Evolutionary conservation across 64 coral and sea anemone genomes (phyloP), one percentile per base, ranked within the genome.

Genomic region (Montipora foliosa): DNA sequence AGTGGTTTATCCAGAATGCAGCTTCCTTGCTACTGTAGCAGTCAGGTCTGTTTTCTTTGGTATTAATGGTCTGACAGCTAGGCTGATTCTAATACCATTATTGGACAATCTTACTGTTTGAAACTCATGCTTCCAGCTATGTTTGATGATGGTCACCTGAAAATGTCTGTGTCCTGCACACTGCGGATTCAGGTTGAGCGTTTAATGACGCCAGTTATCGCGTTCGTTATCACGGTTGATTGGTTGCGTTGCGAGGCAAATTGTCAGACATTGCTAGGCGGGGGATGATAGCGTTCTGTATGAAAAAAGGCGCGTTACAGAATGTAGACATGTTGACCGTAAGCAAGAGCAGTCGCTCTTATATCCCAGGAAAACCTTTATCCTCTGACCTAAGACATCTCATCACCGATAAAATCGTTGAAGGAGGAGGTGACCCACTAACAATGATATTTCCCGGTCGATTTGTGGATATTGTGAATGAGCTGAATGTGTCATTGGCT

Each of bases 361-460:
- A 75, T 84, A 20, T 71, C 2, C 49, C 45, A 17, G 71, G 79
- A 62, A 84, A 76, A 83, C 60, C 90, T 52, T 71, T 92, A 16
- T 83, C 69, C 4, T 53, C 79, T 47, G 90, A 92, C 9, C 50
- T 83, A 59, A 82, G 90, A 49, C 29, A 55, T 13, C 6, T 69
- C 0, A 76, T 92, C 55, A 76, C 78, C 67, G 80, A 84, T 52
- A 70, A 92, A 84, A 85, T 84, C 22, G 17, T 92, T 75, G 17
- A 76, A 52, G 14, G 70, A 53, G 90, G 90, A 83, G 67, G 90
- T 25, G 70, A 92, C 83, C 20, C 75, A 51, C 16, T 59, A 82
- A 94, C 87, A 82, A 53, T 52, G 9, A 59, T 24, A 24, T 94
- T 90, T 78, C 87, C 87, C 8, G 79, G 87, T 12, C 37, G 7